A percentile compares a stretch with the other conserved stretches of the same genome.
Conservation (phyloP, 2,888 invertebrate species). For the Tinea pellionella region DNA sequence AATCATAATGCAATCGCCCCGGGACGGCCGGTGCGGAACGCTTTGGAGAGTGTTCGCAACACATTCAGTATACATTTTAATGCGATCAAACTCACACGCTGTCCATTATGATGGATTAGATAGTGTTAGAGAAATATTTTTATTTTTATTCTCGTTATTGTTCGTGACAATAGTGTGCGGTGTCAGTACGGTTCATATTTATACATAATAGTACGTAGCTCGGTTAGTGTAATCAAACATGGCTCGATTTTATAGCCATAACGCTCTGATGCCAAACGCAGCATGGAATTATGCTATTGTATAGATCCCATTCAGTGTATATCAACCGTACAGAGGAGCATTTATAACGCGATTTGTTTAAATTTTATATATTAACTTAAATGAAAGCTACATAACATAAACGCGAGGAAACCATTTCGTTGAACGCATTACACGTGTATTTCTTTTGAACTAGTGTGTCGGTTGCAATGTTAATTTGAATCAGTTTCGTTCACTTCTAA, state of each 20-base stretch:
- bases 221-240: background rate
- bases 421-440: background rate
- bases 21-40: constrained; percentile 66
- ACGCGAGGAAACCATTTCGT: background rate
- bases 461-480: constrained; percentile 40
- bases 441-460: constrained; percentile 45
- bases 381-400: constrained; percentile 58
- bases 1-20: constrained; percentile 66
- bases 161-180: constrained; percentile 14
- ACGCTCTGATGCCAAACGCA: background rate
- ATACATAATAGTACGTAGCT: background rate
- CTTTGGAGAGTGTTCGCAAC: constrained; percentile 52
- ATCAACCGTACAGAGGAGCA: background rate
- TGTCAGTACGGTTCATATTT: background rate
- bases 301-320: background rate
- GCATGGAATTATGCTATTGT: background rate
- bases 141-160: constrained; percentile 52
- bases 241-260: background rate
- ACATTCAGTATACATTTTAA: constrained; percentile 66
- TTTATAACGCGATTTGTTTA: background rate
- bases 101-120: constrained; percentile 61
- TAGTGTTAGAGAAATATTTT: constrained; percentile 43
- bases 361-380: constrained; percentile 26
- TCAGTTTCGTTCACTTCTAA: constrained; percentile 36
- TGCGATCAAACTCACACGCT: constrained; percentile 66